phyloP scores from a whole-genome alignment of 2,797 vertebrate genomes.

The Emys orbicularis region DNA sequence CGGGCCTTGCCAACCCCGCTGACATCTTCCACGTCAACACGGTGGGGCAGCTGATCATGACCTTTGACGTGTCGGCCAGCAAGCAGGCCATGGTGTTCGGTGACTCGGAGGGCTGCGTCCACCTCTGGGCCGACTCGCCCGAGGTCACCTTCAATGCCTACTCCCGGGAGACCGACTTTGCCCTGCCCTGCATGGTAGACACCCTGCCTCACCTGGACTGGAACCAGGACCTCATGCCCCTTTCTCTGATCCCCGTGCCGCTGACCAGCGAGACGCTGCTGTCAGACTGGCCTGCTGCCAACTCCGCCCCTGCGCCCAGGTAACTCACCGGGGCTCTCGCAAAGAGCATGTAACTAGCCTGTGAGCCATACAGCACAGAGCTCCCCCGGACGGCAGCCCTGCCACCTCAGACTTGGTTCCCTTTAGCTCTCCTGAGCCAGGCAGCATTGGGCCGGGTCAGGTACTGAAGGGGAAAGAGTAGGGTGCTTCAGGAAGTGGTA shows the following conservation, averaged over 20 bases:
- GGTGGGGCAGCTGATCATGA: slow-evolving; percentile 96
- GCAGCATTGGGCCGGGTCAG: neutral
- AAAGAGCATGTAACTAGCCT: accelerated
- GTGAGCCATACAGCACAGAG: neutral
- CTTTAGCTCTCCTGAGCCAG: neutral
- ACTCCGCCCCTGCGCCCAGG: slow-evolving; percentile 91
- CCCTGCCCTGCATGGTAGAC: slow-evolving; percentile 94
- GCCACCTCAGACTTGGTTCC: neutral
- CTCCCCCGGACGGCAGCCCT: neutral
- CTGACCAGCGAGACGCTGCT: slow-evolving; percentile 91
- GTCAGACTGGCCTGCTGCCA: slow-evolving; percentile 91
- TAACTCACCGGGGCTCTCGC: slow-evolving; percentile 50
- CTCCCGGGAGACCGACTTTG: slow-evolving; percentile 94
- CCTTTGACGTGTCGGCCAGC: slow-evolving; percentile 95
- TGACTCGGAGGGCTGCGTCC: slow-evolving; percentile 95
- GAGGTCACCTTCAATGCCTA: slow-evolving; percentile 95
- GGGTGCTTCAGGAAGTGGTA: too few relatives aligned
- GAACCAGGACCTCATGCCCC: slow-evolving; percentile 95
- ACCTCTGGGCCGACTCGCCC: slow-evolving; percentile 95
- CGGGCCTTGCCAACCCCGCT: slow-evolving; percentile 93
- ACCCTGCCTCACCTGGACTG: slow-evolving; percentile 95
- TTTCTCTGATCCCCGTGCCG: slow-evolving; percentile 94
- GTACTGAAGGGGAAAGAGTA: neutral
- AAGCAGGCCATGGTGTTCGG: slow-evolving; percentile 96
- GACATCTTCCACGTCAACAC: slow-evolving; percentile 97